A percentile compares a stretch with the other conserved stretches of the same genome.
Conservation (phyloP, 2,113 vertebrate genomes). For the Petroica traversi region DNA sequence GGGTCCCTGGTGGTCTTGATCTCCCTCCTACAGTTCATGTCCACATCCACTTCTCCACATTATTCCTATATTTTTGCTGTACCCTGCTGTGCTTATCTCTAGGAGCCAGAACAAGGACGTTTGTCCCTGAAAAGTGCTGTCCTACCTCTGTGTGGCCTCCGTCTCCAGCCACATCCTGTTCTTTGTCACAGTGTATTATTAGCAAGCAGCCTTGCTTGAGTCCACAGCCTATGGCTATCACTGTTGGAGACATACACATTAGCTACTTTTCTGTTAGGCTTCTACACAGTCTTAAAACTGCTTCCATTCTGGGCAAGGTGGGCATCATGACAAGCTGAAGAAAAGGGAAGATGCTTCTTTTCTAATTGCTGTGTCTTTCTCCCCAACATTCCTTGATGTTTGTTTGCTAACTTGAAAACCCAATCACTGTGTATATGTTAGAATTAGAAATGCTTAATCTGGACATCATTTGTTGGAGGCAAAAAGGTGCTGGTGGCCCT, state of each 20-base stretch:
- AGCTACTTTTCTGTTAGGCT: neutral
- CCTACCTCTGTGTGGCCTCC: neutral
- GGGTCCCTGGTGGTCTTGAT: neutral
- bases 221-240: neutral
- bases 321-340: neutral
- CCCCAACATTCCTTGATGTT: neutral
- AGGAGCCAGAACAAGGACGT: neutral
- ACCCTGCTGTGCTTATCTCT: neutral
- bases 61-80: neutral
- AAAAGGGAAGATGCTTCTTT: neutral
- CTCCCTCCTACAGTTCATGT: neutral
- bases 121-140: neutral
- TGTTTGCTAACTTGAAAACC: neutral
- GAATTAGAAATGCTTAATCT: neutral
- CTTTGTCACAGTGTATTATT: neutral
- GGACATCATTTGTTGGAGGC: neutral
- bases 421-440: neutral
- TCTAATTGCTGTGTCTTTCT: neutral
- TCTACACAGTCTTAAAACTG: neutral
- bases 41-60: neutral
- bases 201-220: neutral
- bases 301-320: neutral
- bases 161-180: neutral
- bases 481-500: neutral
- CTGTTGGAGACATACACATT: neutral